phyloP scores from a whole-genome alignment of 2,888 invertebrate species.

The Polydrusus tereticollis region DNA sequence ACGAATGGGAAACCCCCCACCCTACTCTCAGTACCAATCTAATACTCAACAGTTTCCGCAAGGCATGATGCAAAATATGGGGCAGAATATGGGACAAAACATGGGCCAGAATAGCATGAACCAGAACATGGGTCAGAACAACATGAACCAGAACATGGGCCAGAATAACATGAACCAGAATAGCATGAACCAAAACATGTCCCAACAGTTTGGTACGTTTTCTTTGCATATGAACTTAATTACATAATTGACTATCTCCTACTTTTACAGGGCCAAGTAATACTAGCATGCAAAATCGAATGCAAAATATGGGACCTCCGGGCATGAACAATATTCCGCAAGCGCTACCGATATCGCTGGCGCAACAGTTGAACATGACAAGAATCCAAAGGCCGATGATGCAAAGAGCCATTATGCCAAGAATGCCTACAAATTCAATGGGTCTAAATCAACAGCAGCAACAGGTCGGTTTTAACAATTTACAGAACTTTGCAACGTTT shows the following conservation, averaged over 20 bases:
- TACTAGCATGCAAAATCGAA: conserved; percentile 42
- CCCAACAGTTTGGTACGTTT: conserved; percentile 45
- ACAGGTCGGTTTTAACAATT: conserved; percentile 46
- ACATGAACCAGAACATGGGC: conserved; percentile 30
- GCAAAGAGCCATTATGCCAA: conserved; percentile 56
- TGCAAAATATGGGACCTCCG: conserved; percentile 56
- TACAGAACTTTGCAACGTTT: too few relatives aligned
- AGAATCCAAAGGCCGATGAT: conserved; percentile 54
- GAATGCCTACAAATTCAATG: conserved; percentile 51
- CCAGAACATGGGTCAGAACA: conserved; percentile 59
- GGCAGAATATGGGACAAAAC: conserved; percentile 46
- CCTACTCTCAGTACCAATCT: conserved; percentile 54
- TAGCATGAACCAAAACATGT: conserved; percentile 20
- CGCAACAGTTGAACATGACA: conserved; percentile 61
- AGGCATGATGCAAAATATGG: conserved; percentile 46
- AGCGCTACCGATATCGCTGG: conserved; percentile 57
- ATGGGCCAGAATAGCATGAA: conserved; percentile 45
- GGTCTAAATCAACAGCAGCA: conserved; percentile 60
- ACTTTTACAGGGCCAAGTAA: conserved; percentile 28
- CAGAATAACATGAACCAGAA: conserved; percentile 50
- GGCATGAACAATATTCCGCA: conserved; percentile 53
- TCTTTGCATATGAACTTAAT: too few relatives aligned
- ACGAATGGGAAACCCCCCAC: conserved; percentile 44
- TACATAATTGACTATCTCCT: too few relatives aligned
- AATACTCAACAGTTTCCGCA: conserved; percentile 62